Percentiles rank a stretch among this genome's conserved stretches.
These are phyloP conservation scores for Liopterus haemorrhoidalis DNA, from an alignment of 2,888 invertebrate species.

Conservation along the genomic window DNA sequence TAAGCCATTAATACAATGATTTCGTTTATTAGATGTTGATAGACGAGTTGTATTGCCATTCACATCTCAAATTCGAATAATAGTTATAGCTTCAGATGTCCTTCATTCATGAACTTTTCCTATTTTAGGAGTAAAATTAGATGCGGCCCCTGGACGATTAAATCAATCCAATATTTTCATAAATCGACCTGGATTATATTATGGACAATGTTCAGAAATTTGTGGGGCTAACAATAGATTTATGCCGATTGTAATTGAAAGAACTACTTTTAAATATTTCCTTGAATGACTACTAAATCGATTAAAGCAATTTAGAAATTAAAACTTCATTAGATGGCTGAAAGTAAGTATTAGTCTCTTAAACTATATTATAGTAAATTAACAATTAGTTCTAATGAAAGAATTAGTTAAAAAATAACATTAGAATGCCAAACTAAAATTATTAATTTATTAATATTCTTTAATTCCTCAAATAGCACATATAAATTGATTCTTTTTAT, in stretches of 20 bases:
- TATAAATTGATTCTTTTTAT: slow-evolving; percentile 49
- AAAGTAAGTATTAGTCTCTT: slow-evolving; percentile 66
- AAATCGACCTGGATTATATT: slow-evolving; percentile 60
- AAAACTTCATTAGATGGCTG: slow-evolving; percentile 58
- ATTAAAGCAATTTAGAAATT: too few species aligned
- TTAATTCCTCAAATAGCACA: slow-evolving; percentile 66
- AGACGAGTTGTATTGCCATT: slow-evolving; percentile 55
- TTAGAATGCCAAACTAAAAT: slow-evolving; percentile 65
- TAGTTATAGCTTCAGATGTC: slow-evolving; percentile 59
- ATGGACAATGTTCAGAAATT: slow-evolving; percentile 76
- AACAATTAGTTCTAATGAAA: slow-evolving; percentile 59
- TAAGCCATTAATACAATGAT: slow-evolving; percentile 45
- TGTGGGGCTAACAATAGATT: slow-evolving; percentile 75
- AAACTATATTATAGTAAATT: slow-evolving; percentile 60
- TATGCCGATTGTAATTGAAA: slow-evolving; percentile 68
- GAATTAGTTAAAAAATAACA: slow-evolving; percentile 53
- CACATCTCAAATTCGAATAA: slow-evolving; percentile 57
- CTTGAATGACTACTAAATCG: slow-evolving; percentile 53
- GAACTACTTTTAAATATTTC: slow-evolving; percentile 50
- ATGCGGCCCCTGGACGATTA: slow-evolving; percentile 59
- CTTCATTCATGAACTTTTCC: slow-evolving; percentile 63
- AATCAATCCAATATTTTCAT: slow-evolving; percentile 59
- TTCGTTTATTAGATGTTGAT: slow-evolving; percentile 60
- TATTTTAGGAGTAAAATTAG: slow-evolving; percentile 57
- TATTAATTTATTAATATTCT: slow-evolving; percentile 54